Base-by-base conservation (phyloP, 2,797 vertebrate genomes). In the Scolopax bukidnonensis region DNA sequence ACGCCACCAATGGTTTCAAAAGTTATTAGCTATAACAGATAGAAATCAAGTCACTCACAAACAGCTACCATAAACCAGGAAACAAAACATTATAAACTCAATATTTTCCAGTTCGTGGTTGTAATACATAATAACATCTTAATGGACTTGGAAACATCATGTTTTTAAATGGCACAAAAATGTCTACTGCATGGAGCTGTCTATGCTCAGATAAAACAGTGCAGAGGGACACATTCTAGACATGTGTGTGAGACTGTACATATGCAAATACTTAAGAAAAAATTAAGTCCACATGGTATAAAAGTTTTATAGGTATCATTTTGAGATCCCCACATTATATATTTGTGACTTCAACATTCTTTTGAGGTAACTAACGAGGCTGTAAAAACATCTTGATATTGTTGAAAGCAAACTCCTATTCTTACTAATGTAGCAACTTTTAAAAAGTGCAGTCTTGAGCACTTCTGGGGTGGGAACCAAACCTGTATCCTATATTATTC, bases 351-450 rank as follows among this genome's bases (percentile, higher is more conserved):
- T 47, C 19, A 60, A 84, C 64, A 33, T 83, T 90, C 61, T 91
- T 91, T 53, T 67, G 51, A 95, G 63, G 59, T 63, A 95, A 93
- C 33, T 88, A 89, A 95, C 1, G 8, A 94, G 59, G 67, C 45
- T 79, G 21, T 73, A 96, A 89, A 93, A 96, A 90, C 28, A 74
- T 77, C 84, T 84, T 77, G 83, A 90, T 90, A 77, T 60, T 64
- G 48, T 64, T 56, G 40, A 87, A 84, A 87, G 40, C 7, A 74
- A 33, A 67, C 27, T 83, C 41, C 71, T 77, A 87, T 53, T 92
- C 51, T 25, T 65, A 33, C 47, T 59, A 54, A 86, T 1, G 2
- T 32, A 57, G 16, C n/a, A 69, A 32, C 53, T 71, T 69, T 32
- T 67, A 78, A 85, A 67, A 69, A 51, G 21, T 3, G 8, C 54